Evolutionary conservation across 2,888 invertebrate genomes (phyloP), one percentile per base, ranked within the genome.

Genomic region (Osmoderma eremita): DNA sequence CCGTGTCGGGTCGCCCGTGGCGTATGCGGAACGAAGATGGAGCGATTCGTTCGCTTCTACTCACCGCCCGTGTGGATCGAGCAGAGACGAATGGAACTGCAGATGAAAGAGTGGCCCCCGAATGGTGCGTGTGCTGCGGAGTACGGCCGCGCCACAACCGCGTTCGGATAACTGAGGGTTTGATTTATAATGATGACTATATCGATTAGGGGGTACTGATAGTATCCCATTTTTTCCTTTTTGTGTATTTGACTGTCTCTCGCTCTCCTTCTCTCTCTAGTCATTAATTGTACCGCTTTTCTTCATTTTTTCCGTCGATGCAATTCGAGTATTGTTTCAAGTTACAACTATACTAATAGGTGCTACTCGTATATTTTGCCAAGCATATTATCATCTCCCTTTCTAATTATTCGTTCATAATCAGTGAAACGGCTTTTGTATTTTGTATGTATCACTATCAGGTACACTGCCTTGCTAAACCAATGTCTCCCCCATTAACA

Each of bases 131-230:
- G 58, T 45, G 45, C 20, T 48, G 20, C 56, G 22, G n/a, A 56
- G 41, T 56, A 20, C 41, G 53, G 17, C 45, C 36, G 49, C 38
- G 56, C 45, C 53, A 22, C 48, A 42, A 42, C 63, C 42, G 63
- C 18, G 62, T 67, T 63, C 67, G 71, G 71, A 74, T 75, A 75
- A 75, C 72, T 72, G 73, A 73, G 74, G 76, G 74, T 76, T 75
- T 75, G 76, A 76, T 77, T 76, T 75, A 77, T 74, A 72, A 69
- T 73, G 74, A 75, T 76, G 74, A 75, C 75, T 75, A 73, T 72
- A 77, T 75, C 74, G 75, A 76, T 75, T 73, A 63, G 68, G 54
- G 53, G 53, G 50, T 51, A 42, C 39, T 63, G 63, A 50, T 63
- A 58, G 58, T 58, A 45, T 41, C 42, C 45, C 45, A 45, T 58